These are phyloP conservation scores for Anastrepha obliqua DNA, from an alignment of 1,140 invertebrate species.

Conservation along the genomic window DNA sequence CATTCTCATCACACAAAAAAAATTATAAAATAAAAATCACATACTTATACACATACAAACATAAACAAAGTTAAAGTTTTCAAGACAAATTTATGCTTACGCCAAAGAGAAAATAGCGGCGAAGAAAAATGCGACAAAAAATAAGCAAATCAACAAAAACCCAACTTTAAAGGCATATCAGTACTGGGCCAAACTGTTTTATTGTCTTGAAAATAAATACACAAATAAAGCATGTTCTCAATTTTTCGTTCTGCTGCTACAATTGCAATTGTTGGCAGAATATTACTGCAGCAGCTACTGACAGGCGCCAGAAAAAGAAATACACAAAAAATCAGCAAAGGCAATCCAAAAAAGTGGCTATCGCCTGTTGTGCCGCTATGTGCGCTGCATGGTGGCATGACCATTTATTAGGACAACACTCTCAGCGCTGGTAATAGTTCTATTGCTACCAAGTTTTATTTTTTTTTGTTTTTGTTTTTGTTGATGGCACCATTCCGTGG, in stretches of 20 bases:
- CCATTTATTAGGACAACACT: slow-evolving; percentile 41
- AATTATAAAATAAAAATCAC: not conserved
- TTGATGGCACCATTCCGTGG: not conserved
- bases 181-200: too few species aligned
- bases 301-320: not conserved
- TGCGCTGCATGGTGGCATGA: not conserved
- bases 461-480: not conserved
- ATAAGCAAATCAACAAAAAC: too few species aligned
- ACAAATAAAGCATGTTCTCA: too few species aligned
- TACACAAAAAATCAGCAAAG: not conserved
- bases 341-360: not conserved
- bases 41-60: too few species aligned
- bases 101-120: not conserved
- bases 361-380: not conserved
- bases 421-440: not conserved
- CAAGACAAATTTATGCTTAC: not conserved
- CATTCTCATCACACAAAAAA: not conserved
- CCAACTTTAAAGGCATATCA: too few species aligned
- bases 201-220: too few species aligned
- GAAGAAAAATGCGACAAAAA: not conserved
- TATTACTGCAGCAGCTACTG: not conserved
- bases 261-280: not conserved
- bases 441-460: not conserved
- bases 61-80: not conserved
- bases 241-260: not conserved